phyloP scores from a whole-genome alignment of 2,888 invertebrate genomes.

The Bruchidius siliquastri region DNA sequence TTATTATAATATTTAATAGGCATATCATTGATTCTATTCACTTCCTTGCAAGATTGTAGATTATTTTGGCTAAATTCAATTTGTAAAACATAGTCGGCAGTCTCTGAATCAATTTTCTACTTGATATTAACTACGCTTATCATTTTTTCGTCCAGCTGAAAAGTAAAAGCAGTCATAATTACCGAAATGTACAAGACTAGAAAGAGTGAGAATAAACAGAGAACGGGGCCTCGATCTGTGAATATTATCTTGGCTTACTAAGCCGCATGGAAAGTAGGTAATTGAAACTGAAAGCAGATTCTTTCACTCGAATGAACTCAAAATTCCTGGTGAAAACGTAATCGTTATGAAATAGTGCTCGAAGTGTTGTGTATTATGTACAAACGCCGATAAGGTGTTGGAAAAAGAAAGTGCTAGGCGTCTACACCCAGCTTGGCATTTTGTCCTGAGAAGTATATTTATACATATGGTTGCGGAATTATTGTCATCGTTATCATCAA shows the following conservation, averaged over 20 bases:
- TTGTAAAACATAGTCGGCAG: neutral
- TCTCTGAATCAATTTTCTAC: neutral
- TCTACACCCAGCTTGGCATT: neutral
- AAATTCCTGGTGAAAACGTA: neutral
- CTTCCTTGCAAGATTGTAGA: neutral
- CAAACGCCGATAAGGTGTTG: neutral
- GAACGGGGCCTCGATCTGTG: neutral
- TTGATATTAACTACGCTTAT: neutral
- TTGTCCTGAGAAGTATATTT: neutral
- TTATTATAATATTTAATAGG: neutral
- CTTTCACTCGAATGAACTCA: neutral
- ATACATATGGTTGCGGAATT: too few relatives aligned
- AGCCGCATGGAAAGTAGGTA: neutral
- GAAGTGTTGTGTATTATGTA: neutral
- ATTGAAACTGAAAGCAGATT: neutral
- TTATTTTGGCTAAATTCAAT: neutral
- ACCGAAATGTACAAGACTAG: neutral
- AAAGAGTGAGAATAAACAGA: neutral
- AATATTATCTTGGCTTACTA: neutral
- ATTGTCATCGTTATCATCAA: too few relatives aligned
- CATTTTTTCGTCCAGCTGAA: neutral
- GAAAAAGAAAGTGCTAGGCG: neutral
- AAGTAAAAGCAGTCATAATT: neutral
- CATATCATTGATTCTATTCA: neutral
- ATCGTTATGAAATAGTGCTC: neutral